Evolutionary conservation across 2,888 invertebrate genomes (phyloP), one percentile per base, ranked within the genome.

Genomic region (Metalampra italica): DNA sequence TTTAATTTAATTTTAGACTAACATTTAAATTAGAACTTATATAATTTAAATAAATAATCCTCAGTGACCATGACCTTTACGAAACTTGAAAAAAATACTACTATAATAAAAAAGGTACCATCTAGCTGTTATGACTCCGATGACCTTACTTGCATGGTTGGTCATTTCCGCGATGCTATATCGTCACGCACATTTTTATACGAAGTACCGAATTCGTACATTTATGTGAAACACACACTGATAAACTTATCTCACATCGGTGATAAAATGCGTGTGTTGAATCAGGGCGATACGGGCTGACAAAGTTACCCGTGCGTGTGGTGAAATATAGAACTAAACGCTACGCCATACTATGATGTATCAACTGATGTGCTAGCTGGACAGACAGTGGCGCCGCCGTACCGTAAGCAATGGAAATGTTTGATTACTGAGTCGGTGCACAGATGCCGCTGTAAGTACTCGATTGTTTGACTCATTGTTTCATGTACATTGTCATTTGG

Each of bases 131-230:
- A 60, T 63, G 56, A 59, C 60, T 60, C 55, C 51, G 66, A 64
- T 71, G 81, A 78, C 83, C 82, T 86, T 78, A 78, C 75, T 68
- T 84, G 82, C 83, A 82, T 62, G 64, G 72, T 66, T 67, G 63
- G 75, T 63, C 62, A 66, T 79, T 84, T 86, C 82, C 82, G 78
- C 66, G 72, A 66, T 73, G 64, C 62, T 57, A 53, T 66, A 67
- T 62, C 71, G 78, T 73, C 72, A 78, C 75, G 71, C 73, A 74
- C 65, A 62, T 57, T 65, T 64, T 66, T 64, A 60, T 52, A 59
- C 54, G 22, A 53, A 50, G 57, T 59, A 57, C 52, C 57, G 50
- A 55, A 55, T 52, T 64, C 55, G 46, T 55, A 47, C 45, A 43
- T n/a, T n/a, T n/a, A n/a, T 44, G 47, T 49, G 49, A 43, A 45